Conservation (phyloP, 2,888 invertebrate genomes). For the Dascillus cervinus region DNA sequence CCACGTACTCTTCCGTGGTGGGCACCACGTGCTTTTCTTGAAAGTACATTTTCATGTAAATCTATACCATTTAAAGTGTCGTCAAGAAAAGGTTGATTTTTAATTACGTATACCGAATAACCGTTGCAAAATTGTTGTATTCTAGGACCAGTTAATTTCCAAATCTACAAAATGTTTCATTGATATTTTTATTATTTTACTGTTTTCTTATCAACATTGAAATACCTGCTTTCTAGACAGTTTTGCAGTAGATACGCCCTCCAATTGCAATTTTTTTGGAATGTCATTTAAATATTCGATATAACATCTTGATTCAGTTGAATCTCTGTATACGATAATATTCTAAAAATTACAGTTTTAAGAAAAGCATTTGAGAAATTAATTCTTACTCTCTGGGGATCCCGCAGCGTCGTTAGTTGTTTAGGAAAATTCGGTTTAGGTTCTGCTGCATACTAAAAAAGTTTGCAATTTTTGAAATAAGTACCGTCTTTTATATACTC, state of each 20-base stretch:
- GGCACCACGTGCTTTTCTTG: conserved; percentile 6
- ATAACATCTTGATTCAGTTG: conserved; percentile 38
- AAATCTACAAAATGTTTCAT: conserved; percentile 32
- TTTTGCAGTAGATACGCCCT: conserved; percentile 29
- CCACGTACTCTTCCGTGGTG: conserved; percentile 54
- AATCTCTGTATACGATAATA: conserved; percentile 42
- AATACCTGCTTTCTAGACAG: conserved; percentile 43
- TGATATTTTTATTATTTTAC: conserved; percentile 2
- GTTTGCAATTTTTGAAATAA: too few relatives aligned
- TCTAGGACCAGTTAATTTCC: conserved; percentile 41
- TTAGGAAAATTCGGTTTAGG: conserved; percentile 2
- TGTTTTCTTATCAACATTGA: conserved; percentile 9
- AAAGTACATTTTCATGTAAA: conserved; percentile 2
- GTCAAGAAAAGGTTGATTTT: conserved; percentile 30
- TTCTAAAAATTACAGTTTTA: conserved; percentile 28
- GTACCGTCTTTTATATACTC: too few relatives aligned
- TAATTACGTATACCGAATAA: conserved; percentile 38
- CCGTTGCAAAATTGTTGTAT: conserved; percentile 44
- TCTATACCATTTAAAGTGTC: too few relatives aligned
- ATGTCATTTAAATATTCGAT: conserved; percentile 34
- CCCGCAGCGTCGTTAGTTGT: conserved; percentile 20
- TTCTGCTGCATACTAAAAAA: too few relatives aligned
- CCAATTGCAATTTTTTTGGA: conserved; percentile 30
- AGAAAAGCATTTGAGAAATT: background rate
- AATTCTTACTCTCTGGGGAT: conserved; percentile 34